These are phyloP conservation scores for Planococcus citri DNA, from an alignment of 1,140 invertebrate species.

Conservation along the genomic window DNA sequence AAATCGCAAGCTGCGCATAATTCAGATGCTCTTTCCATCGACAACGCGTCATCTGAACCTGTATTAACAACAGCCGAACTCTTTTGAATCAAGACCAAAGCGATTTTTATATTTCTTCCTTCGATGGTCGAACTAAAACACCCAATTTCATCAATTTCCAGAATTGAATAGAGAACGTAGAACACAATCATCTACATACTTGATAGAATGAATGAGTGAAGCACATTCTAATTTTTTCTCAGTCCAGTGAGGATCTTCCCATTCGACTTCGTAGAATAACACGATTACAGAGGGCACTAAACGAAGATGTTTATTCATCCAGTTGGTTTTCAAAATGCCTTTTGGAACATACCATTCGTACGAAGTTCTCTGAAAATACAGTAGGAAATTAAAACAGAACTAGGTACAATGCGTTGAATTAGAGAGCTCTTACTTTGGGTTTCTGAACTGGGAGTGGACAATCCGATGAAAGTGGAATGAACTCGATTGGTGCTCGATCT, in stretches of 20 bases:
- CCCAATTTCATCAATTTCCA: slow-evolving; percentile 5
- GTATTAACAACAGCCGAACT: slow-evolving; percentile 42
- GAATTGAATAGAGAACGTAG: neutral
- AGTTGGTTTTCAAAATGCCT: slow-evolving; percentile 88
- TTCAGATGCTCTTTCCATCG: slow-evolving; percentile 74
- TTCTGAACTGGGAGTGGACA: slow-evolving; percentile 84
- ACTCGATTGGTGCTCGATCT: slow-evolving; percentile 71
- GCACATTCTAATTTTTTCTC: slow-evolving; percentile 89
- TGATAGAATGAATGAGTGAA: slow-evolving; percentile 72
- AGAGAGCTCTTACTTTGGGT: slow-evolving; percentile 48
- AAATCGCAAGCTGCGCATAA: slow-evolving; percentile 84
- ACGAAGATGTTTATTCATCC: slow-evolving; percentile 88
- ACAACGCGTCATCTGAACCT: slow-evolving; percentile 61
- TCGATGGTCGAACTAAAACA: slow-evolving; percentile 49
- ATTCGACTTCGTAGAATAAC: slow-evolving; percentile 92
- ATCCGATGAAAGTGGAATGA: slow-evolving; percentile 60
- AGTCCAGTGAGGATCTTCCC: slow-evolving; percentile 87
- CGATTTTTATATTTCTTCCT: slow-evolving; percentile 73
- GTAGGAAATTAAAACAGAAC: slow-evolving; percentile 26
- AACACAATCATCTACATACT: slow-evolving; percentile 39
- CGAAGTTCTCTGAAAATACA: slow-evolving; percentile 52
- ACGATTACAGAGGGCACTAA: slow-evolving; percentile 84
- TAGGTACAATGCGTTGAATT: neutral
- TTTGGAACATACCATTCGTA: slow-evolving; percentile 95
- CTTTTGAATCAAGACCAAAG: slow-evolving; percentile 80